Evolutionary conservation across 2,113 vertebrate genomes (phyloP).

Genomic region (Phycodurus eques): DNA sequence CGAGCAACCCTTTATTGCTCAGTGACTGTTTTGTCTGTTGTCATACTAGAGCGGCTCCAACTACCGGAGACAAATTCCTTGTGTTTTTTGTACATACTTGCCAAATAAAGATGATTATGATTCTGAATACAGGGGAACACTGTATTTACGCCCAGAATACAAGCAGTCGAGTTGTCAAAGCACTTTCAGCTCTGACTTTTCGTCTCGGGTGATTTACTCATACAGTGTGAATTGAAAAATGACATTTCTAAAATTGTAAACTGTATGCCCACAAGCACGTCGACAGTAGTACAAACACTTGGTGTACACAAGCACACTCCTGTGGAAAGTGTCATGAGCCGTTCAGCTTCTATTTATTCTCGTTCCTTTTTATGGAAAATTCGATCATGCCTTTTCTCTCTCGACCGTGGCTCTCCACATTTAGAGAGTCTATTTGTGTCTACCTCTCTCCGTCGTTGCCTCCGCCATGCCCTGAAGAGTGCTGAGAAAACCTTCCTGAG

Average conservation of each 20-base stretch:
- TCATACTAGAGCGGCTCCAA: too few relatives aligned
- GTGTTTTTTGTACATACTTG: too few relatives aligned
- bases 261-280: not conserved
- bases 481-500: conserved; percentile 51
- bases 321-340: conserved; percentile 23
- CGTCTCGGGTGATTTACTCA: too few relatives aligned
- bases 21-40: too few relatives aligned
- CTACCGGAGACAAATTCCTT: too few relatives aligned
- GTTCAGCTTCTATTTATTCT: conserved; percentile 37
- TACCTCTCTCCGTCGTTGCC: conserved; percentile 56
- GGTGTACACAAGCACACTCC: conserved; percentile 19
- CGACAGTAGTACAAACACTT: conserved; percentile 13
- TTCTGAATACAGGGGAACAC: too few relatives aligned
- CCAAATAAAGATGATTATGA: too few relatives aligned
- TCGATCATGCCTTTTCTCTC: conserved; percentile 54
- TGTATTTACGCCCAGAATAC: too few relatives aligned
- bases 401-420: conserved; percentile 59
- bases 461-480: conserved; percentile 60
- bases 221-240: too few relatives aligned
- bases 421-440: conserved; percentile 71
- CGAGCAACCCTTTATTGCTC: too few relatives aligned
- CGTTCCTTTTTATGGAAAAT: conserved; percentile 52
- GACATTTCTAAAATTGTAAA: not conserved
- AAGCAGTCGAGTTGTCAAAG: too few relatives aligned
- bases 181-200: too few relatives aligned